These are phyloP conservation scores for Polydrusus cervinus DNA, from an alignment of 2,888 invertebrate species.

Conservation along the genomic window DNA sequence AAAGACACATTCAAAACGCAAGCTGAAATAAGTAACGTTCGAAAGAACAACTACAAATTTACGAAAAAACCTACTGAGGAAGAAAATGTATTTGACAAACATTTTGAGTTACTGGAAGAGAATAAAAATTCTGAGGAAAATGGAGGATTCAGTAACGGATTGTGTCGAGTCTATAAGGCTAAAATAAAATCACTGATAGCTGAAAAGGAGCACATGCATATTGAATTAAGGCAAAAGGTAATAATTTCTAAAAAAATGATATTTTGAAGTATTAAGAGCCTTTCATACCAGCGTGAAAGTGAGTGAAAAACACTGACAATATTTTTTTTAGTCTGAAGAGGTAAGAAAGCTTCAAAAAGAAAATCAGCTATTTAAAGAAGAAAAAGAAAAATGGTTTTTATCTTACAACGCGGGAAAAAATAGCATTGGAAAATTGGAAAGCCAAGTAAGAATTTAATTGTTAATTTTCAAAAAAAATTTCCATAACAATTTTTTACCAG, in stretches of 20 bases:
- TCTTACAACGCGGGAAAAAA: constrained; percentile 64
- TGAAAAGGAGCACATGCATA: constrained; percentile 64
- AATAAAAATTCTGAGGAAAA: constrained; percentile 16
- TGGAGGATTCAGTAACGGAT: constrained; percentile 46
- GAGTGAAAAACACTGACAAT: too few relatives aligned
- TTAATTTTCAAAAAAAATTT: too few relatives aligned
- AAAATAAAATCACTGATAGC: constrained; percentile 66
- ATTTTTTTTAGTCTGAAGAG: constrained; percentile 65
- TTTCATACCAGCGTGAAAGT: too few relatives aligned
- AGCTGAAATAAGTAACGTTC: constrained; percentile 54
- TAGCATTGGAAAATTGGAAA: constrained; percentile 65
- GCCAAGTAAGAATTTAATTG: constrained; percentile 60
- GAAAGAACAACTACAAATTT: constrained; percentile 52
- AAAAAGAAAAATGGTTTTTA: constrained; percentile 69
- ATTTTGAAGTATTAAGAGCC: too few relatives aligned
- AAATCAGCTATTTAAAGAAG: constrained; percentile 64
- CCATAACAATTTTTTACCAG: too few relatives aligned
- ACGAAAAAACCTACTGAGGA: constrained; percentile 32
- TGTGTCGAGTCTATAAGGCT: constrained; percentile 62
- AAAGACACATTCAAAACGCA: constrained; percentile 60
- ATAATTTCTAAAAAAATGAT: too few relatives aligned
- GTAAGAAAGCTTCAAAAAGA: constrained; percentile 66
- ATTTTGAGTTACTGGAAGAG: constrained; percentile 9
- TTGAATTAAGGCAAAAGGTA: constrained; percentile 66
- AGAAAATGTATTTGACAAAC: constrained; percentile 30